These are phyloP conservation scores for Oreochromis mossambicus DNA, from an alignment of 2,797 vertebrate species.

Conservation along the genomic window DNA sequence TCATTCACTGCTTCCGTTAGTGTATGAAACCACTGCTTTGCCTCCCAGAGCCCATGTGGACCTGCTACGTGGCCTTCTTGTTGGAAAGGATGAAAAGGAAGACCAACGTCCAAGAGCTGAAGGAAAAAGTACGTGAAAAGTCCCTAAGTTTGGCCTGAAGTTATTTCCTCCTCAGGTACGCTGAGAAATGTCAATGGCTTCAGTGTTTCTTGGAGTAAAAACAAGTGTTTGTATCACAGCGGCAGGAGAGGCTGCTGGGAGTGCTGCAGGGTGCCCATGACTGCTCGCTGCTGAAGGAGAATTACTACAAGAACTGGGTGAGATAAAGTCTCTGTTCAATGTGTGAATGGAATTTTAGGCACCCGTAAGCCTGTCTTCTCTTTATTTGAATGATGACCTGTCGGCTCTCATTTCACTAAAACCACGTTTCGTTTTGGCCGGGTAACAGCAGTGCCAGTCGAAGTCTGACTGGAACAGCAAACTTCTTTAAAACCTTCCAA, in stretches of 20 bases:
- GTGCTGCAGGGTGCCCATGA: slow-evolving; percentile 82
- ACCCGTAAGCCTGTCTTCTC: not conserved
- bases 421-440: not conserved
- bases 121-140: slow-evolving; percentile 78
- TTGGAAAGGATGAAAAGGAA: slow-evolving; percentile 86
- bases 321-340: not conserved
- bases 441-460: not conserved
- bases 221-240: slow-evolving; percentile 68
- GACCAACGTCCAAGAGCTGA: slow-evolving; percentile 84
- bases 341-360: not conserved
- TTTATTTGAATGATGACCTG: not conserved
- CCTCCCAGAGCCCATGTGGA: slow-evolving; percentile 88
- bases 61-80: slow-evolving; percentile 84
- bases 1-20: not conserved
- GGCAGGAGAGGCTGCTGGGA: slow-evolving; percentile 78
- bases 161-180: fast-evolving
- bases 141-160: not conserved
- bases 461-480: not conserved
- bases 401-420: not conserved
- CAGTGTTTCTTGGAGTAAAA: not conserved
- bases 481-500: not conserved
- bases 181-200: not conserved
- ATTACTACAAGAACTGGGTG: slow-evolving; percentile 90
- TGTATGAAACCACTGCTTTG: slow-evolving; percentile 1
- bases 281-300: slow-evolving; percentile 77